These are phyloP conservation scores for Hiodon alosoides DNA, from an alignment of 2,113 vertebrate species.

Conservation along the genomic window DNA sequence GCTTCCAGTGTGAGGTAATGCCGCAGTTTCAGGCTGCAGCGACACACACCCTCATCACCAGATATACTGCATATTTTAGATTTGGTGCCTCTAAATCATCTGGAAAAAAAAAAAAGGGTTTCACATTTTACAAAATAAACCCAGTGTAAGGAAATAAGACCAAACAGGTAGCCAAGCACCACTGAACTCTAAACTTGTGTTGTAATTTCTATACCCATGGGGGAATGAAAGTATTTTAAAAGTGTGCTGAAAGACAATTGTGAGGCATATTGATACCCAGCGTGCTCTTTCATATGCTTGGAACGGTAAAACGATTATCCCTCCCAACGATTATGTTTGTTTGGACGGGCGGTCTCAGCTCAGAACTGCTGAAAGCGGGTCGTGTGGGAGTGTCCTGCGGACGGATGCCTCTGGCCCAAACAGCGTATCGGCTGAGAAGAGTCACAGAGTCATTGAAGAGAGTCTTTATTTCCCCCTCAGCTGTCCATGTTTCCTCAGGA, in stretches of 20 bases:
- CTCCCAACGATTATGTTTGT: conserved; percentile 24
- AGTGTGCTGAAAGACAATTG: conserved; percentile 10
- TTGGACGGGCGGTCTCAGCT: conserved; percentile 10
- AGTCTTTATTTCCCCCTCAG: too few species aligned
- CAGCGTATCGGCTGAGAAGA: background rate
- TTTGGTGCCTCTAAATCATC: too few species aligned
- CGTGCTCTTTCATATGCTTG: conserved; percentile 9
- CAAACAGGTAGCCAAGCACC: conserved; percentile 2
- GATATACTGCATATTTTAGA: too few species aligned
- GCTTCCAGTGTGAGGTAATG: too few species aligned
- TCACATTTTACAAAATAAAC: too few species aligned
- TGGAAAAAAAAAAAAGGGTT: too few species aligned
- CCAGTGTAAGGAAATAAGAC: background rate
- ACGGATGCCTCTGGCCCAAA: conserved; percentile 1
- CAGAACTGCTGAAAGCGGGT: conserved; percentile 22
- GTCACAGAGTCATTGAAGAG: too few species aligned
- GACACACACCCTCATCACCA: too few species aligned
- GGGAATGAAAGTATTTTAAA: background rate
- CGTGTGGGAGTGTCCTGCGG: conserved; percentile 30
- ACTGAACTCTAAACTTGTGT: background rate
- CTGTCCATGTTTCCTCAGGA: too few species aligned
- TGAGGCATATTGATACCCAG: conserved; percentile 6
- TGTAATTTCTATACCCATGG: too few species aligned
- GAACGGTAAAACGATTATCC: conserved; percentile 23
- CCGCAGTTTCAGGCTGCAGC: too few species aligned